Evolutionary conservation across 2,888 invertebrate genomes (phyloP), one percentile per base, ranked within the genome.

Genomic region (Tuta absoluta): DNA sequence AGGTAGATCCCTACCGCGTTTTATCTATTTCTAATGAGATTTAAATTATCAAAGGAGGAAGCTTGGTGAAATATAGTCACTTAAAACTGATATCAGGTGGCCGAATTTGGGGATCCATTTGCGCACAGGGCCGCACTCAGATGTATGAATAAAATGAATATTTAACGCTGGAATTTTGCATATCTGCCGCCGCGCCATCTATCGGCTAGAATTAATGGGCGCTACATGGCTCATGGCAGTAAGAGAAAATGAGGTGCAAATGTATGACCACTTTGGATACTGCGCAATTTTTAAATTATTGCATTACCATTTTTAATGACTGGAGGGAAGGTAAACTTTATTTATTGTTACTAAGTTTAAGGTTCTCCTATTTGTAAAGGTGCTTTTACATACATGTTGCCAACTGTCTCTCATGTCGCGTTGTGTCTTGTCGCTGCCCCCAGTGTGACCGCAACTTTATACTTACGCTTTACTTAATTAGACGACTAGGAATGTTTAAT

Each of bases 71-170:
- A 45, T 41, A 41, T n/a, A 45, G 45, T n/a, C 17, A 45, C 45
- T n/a, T n/a, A 41, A 41, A 14, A 14, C 24, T 17, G 57, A 57
- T 37, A 58, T n/a, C 33, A 8, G 37, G 33, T 33, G 60, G 23
- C n/a, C 45, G 60, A 23, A 60, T 45, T 45, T n/a, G 60, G 38
- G 24, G 45, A 45, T 45, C 60, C 60, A 60, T 60, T 60, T 60
- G 60, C 58, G 12, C 23, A 14, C 53, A 33, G 53, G 19, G 24
- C 49, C 24, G 49, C 62, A 57, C 67, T 66, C 65, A 63, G 48
- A 62, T 63, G 64, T 65, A 70, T 75, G 72, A 73, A 72, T 74
- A 73, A 72, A 77, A 74, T 77, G 67, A 76, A 78, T 75, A 76
- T 73, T 72, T 72, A 69, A 63, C 68, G 48, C 49, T 17, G 48